These are phyloP conservation scores for Bombus waltoni DNA, from an alignment of 1,140 invertebrate species.

Conservation along the genomic window DNA sequence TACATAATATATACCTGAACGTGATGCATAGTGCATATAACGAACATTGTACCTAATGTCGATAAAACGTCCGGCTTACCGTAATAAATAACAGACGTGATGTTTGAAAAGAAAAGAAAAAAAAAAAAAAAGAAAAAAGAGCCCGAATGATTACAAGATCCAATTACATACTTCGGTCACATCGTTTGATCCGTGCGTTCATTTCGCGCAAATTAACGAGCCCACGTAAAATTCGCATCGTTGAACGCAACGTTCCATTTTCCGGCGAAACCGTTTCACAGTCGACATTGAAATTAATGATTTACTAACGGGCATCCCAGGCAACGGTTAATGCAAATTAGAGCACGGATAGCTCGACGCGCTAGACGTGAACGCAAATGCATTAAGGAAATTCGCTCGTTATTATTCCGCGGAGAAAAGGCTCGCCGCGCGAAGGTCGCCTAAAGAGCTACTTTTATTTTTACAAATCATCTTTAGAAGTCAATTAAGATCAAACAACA, in stretches of 20 bases:
- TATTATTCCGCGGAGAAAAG: conserved; percentile 18
- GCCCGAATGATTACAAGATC: neutral
- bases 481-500: neutral
- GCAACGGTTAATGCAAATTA: conserved; percentile 61
- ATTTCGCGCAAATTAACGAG: neutral
- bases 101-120: neutral
- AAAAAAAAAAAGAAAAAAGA: neutral
- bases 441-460: neutral
- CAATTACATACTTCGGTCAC: neutral
- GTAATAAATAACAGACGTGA: neutral
- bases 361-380: conserved; percentile 26
- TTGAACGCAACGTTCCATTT: conserved; percentile 12
- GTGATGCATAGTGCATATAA: neutral
- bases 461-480: neutral
- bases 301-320: conserved; percentile 41
- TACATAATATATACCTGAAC: neutral
- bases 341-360: neutral
- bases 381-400: conserved; percentile 43
- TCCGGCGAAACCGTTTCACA: conserved; percentile 31
- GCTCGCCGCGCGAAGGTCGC: conserved; percentile 5
- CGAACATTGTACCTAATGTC: neutral
- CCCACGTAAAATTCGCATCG: neutral
- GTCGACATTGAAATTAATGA: conserved; percentile 50
- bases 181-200: neutral
- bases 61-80: neutral